Percentiles rank a stretch among this genome's conserved stretches.
Evolutionary conservation across 1,140 invertebrate genomes (phyloP).

Genomic region (Eubasilissa regina): DNA sequence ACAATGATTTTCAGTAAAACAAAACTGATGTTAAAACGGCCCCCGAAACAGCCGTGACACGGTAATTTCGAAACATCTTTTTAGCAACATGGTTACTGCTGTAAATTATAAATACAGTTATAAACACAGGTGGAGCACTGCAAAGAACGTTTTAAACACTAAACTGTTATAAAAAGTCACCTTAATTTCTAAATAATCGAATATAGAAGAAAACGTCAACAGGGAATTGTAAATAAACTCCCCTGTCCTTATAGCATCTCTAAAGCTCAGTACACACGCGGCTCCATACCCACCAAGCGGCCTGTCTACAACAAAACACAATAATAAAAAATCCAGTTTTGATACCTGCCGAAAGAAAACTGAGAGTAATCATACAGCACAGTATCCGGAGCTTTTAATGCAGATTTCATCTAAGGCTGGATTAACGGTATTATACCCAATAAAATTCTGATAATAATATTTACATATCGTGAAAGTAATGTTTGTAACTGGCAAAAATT

Average conservation of each 20-base stretch:
- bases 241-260: conserved; percentile 41
- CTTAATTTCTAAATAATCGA: conserved; percentile 20
- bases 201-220: conserved; percentile 42
- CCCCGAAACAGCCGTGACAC: conserved; percentile 20
- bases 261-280: conserved; percentile 34
- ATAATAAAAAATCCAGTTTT: not conserved
- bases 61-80: conserved; percentile 35
- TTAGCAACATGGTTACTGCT: not conserved
- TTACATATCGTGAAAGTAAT: too few species aligned
- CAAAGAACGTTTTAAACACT: conserved; percentile 19
- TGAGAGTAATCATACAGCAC: too few species aligned
- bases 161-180: conserved; percentile 9
- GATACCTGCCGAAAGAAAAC: not conserved
- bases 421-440: too few species aligned
- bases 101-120: conserved; percentile 7
- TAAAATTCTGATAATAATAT: too few species aligned
- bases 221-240: conserved; percentile 42
- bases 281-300: conserved; percentile 8
- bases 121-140: not conserved
- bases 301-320: conserved; percentile 9
- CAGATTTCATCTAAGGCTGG: too few species aligned
- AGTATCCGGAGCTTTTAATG: too few species aligned
- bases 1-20: conserved; percentile 7
- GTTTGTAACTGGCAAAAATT: too few species aligned
- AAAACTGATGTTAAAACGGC: conserved; percentile 28